Percentiles rank a stretch among this genome's conserved stretches.
phyloP scores from a whole-genome alignment of 2,113 vertebrate species.

The Melanostigma gelatinosum region DNA sequence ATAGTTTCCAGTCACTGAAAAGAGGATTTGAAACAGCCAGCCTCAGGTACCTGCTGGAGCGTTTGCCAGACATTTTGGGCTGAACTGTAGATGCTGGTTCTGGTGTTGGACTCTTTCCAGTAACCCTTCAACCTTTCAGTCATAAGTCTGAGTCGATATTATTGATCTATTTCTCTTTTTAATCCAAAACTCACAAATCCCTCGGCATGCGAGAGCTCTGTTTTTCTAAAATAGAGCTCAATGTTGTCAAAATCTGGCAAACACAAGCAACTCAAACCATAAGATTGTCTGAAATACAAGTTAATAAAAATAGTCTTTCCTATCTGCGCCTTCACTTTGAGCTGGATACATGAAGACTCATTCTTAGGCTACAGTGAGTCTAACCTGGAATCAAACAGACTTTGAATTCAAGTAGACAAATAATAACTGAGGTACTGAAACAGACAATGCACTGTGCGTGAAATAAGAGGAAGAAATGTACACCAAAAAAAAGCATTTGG shows the following conservation, averaged over 20 bases:
- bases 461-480: conserved; percentile 38
- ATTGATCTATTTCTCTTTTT: conserved; percentile 12
- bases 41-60: conserved; percentile 73
- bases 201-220: background rate
- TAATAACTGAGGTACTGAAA: background rate
- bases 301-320: background rate
- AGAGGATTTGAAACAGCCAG: conserved; percentile 66
- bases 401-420: background rate
- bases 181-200: conserved; percentile 18
- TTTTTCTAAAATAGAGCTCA: conserved; percentile 28
- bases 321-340: background rate
- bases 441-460: background rate
- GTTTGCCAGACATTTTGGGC: conserved; percentile 56
- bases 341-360: background rate
- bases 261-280: conserved; percentile 3
- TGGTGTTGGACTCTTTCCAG: conserved; percentile 47
- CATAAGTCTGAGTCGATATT: background rate
- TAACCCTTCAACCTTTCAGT: conserved; percentile 31
- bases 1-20: conserved; percentile 76
- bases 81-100: conserved; percentile 59
- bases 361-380: background rate
- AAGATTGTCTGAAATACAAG: background rate
- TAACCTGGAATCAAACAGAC: background rate
- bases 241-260: conserved; percentile 14
- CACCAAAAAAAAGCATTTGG: conserved; percentile 8